Base-by-base conservation (phyloP, 2,113 vertebrate species). In the Grus americana region DNA sequence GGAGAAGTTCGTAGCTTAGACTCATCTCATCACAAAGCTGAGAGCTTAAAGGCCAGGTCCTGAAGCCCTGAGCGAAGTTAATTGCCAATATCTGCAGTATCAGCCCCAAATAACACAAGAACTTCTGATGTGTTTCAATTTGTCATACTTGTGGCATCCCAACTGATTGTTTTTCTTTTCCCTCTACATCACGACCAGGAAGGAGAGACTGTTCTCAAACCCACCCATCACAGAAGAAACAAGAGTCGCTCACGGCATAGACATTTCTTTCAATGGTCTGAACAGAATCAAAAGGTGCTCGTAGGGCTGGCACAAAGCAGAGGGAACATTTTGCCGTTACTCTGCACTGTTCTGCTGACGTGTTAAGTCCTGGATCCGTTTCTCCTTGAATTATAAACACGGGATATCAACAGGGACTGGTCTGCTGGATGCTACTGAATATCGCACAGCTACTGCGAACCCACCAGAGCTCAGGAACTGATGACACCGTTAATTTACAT, bases 401-500 rank as follows among this genome's bases (percentile, higher is more conserved):
- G 49, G 36, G 36, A 14, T 58, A 29, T 20, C 70, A 68, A 13
- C 34, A 57, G 42, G 24, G 22, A 67, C 13, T 2, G 22, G 30
- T 12, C 50, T 91, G 79, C 29, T 49, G 81, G 58, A 21, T 21
- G 21, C 36, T 22, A 6, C 36, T 30, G 36, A 54, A 16, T 8
- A 66, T 13, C 6, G 4, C 26, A 42, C 22, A 20, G 50, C 52
- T 24, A 2, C 40, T 9, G 32, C 4, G 13, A 68, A 20, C 5
- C 27, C 91, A 61, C 13, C 82, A 52, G 55, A 67, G 88, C 86
- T 84, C 82, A 79, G 79, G 71, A 86, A 83, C 67, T 6, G 29
- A 30, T 50, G 49, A 86, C 72, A 72, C 8, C 50, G 3, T 11
- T 63, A 27, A 82, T 38, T 74, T 22, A 52, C 49, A 34, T 6